A percentile compares a stretch with the other conserved stretches of the same genome.
Evolutionary conservation across 2,888 invertebrate species (phyloP).

Genomic region (Abrostola triplasia): DNA sequence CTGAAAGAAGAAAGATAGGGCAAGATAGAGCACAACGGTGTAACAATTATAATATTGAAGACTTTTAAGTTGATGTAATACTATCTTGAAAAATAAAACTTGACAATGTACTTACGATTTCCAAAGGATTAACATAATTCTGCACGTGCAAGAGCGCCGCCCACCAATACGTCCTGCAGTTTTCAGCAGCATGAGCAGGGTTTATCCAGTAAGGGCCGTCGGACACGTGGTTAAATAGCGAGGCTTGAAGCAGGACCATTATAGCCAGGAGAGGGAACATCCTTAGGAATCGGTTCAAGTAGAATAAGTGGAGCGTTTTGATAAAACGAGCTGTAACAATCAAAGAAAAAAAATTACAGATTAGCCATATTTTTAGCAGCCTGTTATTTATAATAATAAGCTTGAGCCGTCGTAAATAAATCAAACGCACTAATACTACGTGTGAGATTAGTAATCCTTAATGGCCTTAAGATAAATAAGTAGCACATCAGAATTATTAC

Average conservation of each 20-base stretch:
- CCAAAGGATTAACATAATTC: slow-evolving; percentile 76
- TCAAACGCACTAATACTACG: too few relatives aligned
- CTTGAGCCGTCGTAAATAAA: too few relatives aligned
- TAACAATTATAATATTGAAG: too few relatives aligned
- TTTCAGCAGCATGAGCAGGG: slow-evolving; percentile 67
- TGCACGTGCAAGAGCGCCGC: slow-evolving; percentile 81
- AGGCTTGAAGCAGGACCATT: slow-evolving; percentile 66
- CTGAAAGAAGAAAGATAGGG: slow-evolving; percentile 55
- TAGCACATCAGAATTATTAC: too few relatives aligned
- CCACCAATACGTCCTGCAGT: slow-evolving; percentile 85
- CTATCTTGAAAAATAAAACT: too few relatives aligned
- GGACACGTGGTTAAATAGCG: slow-evolving; percentile 65
- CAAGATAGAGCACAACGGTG: not conserved
- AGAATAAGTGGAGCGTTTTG: slow-evolving; percentile 65
- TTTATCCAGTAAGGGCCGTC: slow-evolving; percentile 79
- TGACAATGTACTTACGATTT: slow-evolving; percentile 58
- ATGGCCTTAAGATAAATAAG: too few relatives aligned
- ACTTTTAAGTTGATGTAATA: too few relatives aligned
- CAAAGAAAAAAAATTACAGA: too few relatives aligned
- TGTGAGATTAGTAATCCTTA: too few relatives aligned
- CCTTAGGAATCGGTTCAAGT: slow-evolving; percentile 67
- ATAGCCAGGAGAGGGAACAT: slow-evolving; percentile 72
- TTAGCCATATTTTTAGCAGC: too few relatives aligned
- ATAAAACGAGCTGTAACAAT: slow-evolving; percentile 67
- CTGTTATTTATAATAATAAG: too few relatives aligned